Base-by-base conservation (phyloP, 2,888 invertebrate genomes). In the Lithophane socia region DNA sequence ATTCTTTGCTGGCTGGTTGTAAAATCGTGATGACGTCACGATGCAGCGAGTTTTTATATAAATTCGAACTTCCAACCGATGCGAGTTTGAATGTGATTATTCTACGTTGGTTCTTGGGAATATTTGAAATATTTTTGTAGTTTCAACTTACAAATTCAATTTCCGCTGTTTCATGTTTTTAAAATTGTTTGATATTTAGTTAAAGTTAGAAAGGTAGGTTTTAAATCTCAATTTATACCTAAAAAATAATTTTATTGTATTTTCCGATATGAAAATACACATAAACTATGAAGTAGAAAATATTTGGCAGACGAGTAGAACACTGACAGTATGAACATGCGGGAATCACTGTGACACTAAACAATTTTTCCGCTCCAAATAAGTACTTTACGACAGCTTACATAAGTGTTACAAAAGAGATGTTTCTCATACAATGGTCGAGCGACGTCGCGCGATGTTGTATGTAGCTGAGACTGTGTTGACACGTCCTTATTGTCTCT, bases 401-500 rank as follows among this genome's bases (percentile, higher is more conserved):
- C 77, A 58, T 78, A 74, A 67, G 72, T 78, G 72, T 86, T 72
- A 86, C 78, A 82, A 72, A 82, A 69, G 56, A 66, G 58, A 74
- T 49, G 58, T 66, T 65, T 78, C 68, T 60, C 47, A 58, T 13
- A 85, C 86, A 83, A 82, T 85, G 29, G 56, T 12, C 47, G 49
- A 66, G 74, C 2, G 73, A 78, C 60, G 69, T 42, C 69, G 63
- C 60, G 60, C 16, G 44, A 42, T 29, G 42, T 49, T 24, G 49
- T 64, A 13, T 78, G 69, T 74, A 21, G 67, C 47, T 58, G 24
- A 44, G n/a, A 8, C n/a, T 58, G 69, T 75, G 83, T 78, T 82
- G 83, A 82, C 78, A 86, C 42, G 24, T 21, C 78, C 74, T 71
- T 64, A 84, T 84, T 84, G 84, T 84, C 54, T 85, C 73, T 79